Percentiles rank a stretch among this genome's conserved stretches.
Conservation (phyloP, 2,113 vertebrate species). For the human region GRCh38 chr13:35913501-35914000, state of each 20-base stretch:
- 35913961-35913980: background rate
- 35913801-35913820: background rate
- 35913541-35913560: background rate
- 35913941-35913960: background rate
- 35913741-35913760: background rate
- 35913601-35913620: background rate
- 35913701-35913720: background rate
- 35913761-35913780: background rate
- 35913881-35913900: background rate
- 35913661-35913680: background rate
- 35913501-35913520: background rate
- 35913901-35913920: background rate
- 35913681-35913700: constrained; percentile 17
- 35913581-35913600: background rate
- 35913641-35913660: background rate
- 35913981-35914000: background rate
- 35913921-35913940: background rate
- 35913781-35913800: background rate
- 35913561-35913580: background rate
- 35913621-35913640: background rate
- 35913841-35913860: background rate
- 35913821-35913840: background rate
- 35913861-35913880: background rate
- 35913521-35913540: background rate
- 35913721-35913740: background rate